Percentiles rank a stretch among this genome's conserved stretches.
Evolutionary conservation across 1,140 invertebrate genomes (phyloP).

Genomic region (Lepidurus packardi): DNA sequence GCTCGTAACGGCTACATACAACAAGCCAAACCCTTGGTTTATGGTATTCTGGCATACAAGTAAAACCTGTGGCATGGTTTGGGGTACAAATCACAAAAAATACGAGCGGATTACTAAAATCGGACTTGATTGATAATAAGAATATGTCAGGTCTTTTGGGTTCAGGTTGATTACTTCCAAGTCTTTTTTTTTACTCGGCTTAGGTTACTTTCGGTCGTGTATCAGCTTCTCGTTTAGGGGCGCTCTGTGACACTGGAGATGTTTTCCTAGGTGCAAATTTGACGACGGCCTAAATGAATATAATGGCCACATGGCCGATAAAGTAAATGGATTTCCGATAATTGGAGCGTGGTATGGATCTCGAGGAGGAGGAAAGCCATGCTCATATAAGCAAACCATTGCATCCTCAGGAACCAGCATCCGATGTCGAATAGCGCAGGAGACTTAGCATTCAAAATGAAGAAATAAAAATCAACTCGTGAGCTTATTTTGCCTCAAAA

Average conservation of each 20-base stretch:
- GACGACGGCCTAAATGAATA: constrained; percentile 40
- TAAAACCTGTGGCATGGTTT: not conserved
- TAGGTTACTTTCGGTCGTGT: not conserved
- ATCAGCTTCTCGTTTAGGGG: not conserved
- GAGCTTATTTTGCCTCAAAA: no score
- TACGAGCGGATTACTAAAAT: not conserved
- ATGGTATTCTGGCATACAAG: not conserved
- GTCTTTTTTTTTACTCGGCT: not conserved
- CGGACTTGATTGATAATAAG: not conserved
- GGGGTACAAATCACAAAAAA: not conserved
- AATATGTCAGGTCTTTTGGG: not conserved
- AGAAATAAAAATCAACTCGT: not conserved
- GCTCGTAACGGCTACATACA: not conserved
- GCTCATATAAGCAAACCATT: constrained; percentile 82
- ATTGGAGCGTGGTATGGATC: constrained; percentile 62
- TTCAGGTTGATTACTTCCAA: not conserved
- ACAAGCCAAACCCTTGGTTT: not conserved
- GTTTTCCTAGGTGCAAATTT: constrained; percentile 41
- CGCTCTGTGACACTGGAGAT: not conserved
- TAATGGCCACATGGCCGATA: constrained; percentile 54
- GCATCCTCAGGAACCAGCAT: constrained; percentile 73
- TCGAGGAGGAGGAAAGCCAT: constrained; percentile 76
- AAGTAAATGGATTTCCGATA: constrained; percentile 79
- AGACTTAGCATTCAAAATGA: constrained; percentile 46
- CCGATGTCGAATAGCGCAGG: constrained; percentile 54